Evolutionary conservation across 2,888 invertebrate species (phyloP).

Genomic region (Saturnia japonica): DNA sequence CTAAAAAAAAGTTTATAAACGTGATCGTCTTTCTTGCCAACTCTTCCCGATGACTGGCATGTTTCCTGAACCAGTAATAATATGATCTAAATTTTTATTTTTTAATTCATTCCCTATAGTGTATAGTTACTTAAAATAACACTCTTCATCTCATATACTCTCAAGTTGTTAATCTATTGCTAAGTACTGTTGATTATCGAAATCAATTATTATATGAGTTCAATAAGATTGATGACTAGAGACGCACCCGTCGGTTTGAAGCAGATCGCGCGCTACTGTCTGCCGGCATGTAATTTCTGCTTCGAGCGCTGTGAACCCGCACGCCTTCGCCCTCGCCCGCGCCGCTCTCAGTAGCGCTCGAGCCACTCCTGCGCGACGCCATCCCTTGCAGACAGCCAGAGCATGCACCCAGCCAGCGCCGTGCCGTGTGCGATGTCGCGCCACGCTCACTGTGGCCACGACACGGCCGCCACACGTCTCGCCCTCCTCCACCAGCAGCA

Average conservation of each 20-base stretch:
- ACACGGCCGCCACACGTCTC: not conserved
- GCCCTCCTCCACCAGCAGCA: not conserved
- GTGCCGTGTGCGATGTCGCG: not conserved
- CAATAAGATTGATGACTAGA: not conserved
- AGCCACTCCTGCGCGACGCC: not conserved
- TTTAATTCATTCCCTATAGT: too few relatives aligned
- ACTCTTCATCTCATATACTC: too few relatives aligned
- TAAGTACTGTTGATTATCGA: not conserved
- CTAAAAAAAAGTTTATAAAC: too few relatives aligned
- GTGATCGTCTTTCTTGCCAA: too few relatives aligned
- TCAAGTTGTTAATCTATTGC: too few relatives aligned
- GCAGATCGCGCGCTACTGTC: not conserved
- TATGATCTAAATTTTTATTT: too few relatives aligned
- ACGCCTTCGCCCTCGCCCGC: not conserved
- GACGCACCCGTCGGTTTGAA: not conserved
- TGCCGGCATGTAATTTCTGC: not conserved
- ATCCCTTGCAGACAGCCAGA: not conserved
- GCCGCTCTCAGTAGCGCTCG: not conserved
- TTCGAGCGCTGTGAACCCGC: not conserved
- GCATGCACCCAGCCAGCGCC: not conserved
- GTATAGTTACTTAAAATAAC: too few relatives aligned
- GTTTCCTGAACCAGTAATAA: too few relatives aligned
- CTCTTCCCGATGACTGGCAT: too few relatives aligned
- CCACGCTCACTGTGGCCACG: not conserved
- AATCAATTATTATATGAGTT: not conserved